phyloP scores from a whole-genome alignment of 35 echinoderm and acorn worm genomes.

The Anneissia japonica region DNA sequence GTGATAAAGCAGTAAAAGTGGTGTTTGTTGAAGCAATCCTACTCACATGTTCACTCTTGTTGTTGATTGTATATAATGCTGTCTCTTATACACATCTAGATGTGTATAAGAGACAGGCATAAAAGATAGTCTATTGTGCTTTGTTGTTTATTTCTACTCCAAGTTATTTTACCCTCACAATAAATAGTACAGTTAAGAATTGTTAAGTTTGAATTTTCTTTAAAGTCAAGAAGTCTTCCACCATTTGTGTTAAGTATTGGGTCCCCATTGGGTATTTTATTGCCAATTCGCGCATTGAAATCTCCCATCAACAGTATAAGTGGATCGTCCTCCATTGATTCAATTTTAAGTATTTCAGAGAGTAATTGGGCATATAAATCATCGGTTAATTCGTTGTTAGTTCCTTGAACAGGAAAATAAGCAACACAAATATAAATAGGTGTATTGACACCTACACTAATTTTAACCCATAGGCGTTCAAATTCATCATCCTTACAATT shows the following conservation, averaged over 20 bases:
- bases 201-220: neutral
- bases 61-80: too few relatives aligned
- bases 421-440: too few relatives aligned
- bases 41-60: too few relatives aligned
- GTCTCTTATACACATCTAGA: too few relatives aligned
- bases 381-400: neutral
- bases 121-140: neutral
- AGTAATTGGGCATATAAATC: neutral
- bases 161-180: neutral
- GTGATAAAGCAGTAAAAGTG: too few relatives aligned
- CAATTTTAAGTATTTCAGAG: neutral
- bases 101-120: too few relatives aligned
- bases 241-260: neutral
- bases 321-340: neutral
- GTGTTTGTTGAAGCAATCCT: too few relatives aligned
- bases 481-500: too few relatives aligned
- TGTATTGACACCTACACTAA: too few relatives aligned
- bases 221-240: neutral
- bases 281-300: neutral
- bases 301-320: neutral
- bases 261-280: neutral
- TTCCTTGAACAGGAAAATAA: too few relatives aligned
- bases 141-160: neutral
- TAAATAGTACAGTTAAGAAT: neutral
- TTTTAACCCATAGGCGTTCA: too few relatives aligned